phyloP scores from a whole-genome alignment of 2,888 invertebrate species.

The Aphrophora alni region DNA sequence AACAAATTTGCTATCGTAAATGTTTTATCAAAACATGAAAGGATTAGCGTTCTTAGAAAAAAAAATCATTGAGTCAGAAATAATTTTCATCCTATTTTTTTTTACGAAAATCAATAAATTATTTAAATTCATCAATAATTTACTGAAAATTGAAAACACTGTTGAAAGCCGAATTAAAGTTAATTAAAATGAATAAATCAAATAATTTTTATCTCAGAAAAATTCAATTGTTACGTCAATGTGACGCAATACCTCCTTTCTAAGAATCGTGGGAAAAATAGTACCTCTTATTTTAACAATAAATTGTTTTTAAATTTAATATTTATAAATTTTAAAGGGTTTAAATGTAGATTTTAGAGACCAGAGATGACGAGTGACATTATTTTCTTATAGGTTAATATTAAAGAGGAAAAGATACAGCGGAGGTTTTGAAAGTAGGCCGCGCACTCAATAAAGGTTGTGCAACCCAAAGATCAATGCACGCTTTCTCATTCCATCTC shows the following conservation, averaged over 20 bases:
- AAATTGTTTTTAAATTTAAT: too few species aligned
- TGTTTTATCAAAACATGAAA: too few species aligned
- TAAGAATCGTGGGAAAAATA: not conserved
- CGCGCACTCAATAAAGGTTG: not conserved
- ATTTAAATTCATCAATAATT: too few species aligned
- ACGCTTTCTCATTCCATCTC: constrained; percentile 53
- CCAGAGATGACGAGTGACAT: not conserved
- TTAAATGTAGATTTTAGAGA: not conserved
- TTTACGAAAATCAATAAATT: too few species aligned
- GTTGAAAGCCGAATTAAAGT: too few species aligned
- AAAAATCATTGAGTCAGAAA: too few species aligned
- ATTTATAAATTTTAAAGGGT: too few species aligned
- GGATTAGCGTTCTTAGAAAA: too few species aligned
- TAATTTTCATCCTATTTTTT: too few species aligned
- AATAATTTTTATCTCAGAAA: not conserved
- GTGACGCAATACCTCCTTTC: not conserved
- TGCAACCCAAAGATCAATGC: not conserved
- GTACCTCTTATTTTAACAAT: not conserved
- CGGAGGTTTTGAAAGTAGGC: not conserved
- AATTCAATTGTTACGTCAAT: not conserved
- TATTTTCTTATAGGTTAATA: not conserved
- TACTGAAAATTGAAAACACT: too few species aligned
- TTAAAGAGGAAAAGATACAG: not conserved
- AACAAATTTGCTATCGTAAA: too few species aligned
- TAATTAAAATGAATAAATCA: too few species aligned